Evolutionary conservation across 2,113 vertebrate species (phyloP), one percentile per base, ranked within the genome.

Genomic region (Gulo gulo): DNA sequence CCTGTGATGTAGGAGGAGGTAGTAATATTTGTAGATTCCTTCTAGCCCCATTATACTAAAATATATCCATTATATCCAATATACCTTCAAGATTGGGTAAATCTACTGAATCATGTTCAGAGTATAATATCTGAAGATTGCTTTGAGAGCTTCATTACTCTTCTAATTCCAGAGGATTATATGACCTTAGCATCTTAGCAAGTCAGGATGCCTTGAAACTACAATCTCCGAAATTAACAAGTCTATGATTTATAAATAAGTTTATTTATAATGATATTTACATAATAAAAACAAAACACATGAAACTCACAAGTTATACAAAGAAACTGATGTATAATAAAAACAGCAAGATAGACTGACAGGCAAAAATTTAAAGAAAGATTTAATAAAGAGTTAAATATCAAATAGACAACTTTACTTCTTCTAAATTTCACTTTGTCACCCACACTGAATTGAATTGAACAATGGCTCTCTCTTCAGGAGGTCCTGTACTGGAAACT

Each of bases 231-330:
- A 97, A 97, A 97, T 86, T 45, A 97, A 97, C 97, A 97, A 96
- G 91, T 79, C 55, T 94, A 81, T 97, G 94, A 94, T 98, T 98
- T 98, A 98, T 98, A 98, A 98, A 98, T 98, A 98, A 98, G 96
- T 98, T 98, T 98, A 98, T 98, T 98, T 98, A 98, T 97, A 98
- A 97, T 96, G 97, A 88, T 98, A 98, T 97, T 97, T 97, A 97
- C 97, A 98, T 88, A 97, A 97, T 97, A 97, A 94, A 97, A 97
- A 98, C 76, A 95, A 96, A 97, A 96, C 94, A 98, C 97, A 96
- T 93, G 82, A 97, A 98, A 95, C 96, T 97, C 97, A 98, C 97
- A 95, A 97, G 97, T 97, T 93, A 96, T 93, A 98, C 97, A 97
- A 98, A 98, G 95, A 97, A 97, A 97, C 50, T 50, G 92, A 86